These are phyloP conservation scores for Acanthosepion lycidas DNA, from an alignment of 2,888 invertebrate genomes.

Conservation along the genomic window DNA sequence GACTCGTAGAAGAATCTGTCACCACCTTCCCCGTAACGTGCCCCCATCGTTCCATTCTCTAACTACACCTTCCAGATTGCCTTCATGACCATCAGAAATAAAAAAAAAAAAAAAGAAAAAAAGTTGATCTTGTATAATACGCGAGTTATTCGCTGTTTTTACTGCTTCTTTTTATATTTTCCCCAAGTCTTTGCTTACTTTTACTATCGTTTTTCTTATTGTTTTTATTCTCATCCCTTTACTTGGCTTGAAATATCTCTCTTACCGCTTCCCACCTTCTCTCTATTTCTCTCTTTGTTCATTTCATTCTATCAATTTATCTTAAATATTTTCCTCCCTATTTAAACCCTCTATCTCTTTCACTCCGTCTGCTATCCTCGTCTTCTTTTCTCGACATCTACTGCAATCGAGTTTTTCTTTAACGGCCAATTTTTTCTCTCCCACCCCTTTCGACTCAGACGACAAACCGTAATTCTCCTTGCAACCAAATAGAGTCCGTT, in stretches of 20 bases:
- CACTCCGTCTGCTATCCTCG: neutral
- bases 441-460: too few relatives aligned
- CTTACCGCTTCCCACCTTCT: neutral
- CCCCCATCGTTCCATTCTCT: neutral
- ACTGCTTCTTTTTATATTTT: neutral
- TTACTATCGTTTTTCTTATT: neutral
- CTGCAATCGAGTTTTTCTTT: too few relatives aligned
- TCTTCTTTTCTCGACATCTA: too few relatives aligned
- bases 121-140: neutral
- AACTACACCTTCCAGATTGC: neutral
- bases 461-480: too few relatives aligned
- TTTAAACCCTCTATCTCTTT: too few relatives aligned
- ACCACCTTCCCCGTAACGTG: neutral
- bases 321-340: neutral
- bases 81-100: neutral
- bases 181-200: neutral
- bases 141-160: neutral
- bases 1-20: neutral
- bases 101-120: neutral
- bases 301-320: neutral
- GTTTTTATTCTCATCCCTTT: neutral
- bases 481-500: too few relatives aligned
- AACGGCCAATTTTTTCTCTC: too few relatives aligned
- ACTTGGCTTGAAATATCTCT: too few relatives aligned
- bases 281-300: conserved; percentile 45